These are phyloP conservation scores for Papilio dardanus DNA, from an alignment of 1,140 invertebrate species.

Conservation along the genomic window DNA sequence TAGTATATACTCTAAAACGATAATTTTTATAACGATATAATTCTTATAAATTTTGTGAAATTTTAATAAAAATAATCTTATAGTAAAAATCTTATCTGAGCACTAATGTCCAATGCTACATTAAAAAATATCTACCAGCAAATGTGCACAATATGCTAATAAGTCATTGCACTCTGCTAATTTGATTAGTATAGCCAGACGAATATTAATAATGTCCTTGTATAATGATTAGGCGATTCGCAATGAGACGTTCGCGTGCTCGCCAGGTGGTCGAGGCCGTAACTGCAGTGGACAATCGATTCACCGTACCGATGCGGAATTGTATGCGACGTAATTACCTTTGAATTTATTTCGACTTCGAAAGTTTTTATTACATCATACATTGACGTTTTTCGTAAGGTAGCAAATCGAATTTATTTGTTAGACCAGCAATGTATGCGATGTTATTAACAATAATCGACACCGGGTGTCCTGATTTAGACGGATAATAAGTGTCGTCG, in stretches of 20 bases:
- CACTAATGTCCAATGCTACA: not conserved
- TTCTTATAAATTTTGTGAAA: too few species aligned
- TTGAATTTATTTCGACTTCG: slow-evolving; percentile 52
- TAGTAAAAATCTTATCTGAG: not conserved
- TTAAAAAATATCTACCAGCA: not conserved
- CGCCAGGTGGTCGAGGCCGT: slow-evolving; percentile 66
- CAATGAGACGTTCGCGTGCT: slow-evolving; percentile 66
- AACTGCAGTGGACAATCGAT: slow-evolving; percentile 76
- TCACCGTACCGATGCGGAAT: slow-evolving; percentile 70
- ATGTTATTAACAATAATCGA: slow-evolving; percentile 20
- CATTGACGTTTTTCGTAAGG: slow-evolving; percentile 35
- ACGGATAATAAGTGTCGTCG: slow-evolving; percentile 38
- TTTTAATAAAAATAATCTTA: too few species aligned
- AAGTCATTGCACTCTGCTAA: slow-evolving; percentile 9
- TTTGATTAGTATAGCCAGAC: slow-evolving; percentile 29
- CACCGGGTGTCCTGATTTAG: slow-evolving; percentile 28
- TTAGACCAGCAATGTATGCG: slow-evolving; percentile 37
- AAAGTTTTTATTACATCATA: slow-evolving; percentile 38
- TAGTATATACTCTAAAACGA: too few species aligned
- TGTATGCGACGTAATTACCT: slow-evolving; percentile 68
- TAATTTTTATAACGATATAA: too few species aligned
- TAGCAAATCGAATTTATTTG: not conserved
- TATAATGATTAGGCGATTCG: slow-evolving; percentile 54
- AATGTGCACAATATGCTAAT: not conserved
- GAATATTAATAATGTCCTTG: slow-evolving; percentile 52